Conservation (phyloP, 1,140 invertebrate species). For the Rhynchophorus ferrugineus region DNA sequence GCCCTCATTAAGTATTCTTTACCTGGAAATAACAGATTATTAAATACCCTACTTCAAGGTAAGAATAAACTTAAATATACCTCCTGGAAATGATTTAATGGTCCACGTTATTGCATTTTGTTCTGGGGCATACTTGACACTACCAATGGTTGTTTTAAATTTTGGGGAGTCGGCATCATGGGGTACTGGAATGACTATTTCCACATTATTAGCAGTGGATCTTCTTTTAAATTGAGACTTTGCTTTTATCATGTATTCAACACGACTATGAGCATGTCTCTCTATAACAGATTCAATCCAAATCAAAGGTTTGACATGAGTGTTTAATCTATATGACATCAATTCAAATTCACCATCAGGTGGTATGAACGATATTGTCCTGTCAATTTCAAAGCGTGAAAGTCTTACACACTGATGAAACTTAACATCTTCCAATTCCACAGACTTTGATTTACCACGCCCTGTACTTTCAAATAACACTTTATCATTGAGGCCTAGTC, state of each 20-base stretch:
- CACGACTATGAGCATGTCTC: constrained; percentile 93
- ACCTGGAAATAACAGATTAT: constrained; percentile 9
- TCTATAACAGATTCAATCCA: constrained; percentile 99
- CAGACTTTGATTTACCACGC: constrained; percentile 95
- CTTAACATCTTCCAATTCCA: constrained; percentile 98
- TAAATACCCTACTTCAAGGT: neutral
- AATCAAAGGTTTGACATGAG: constrained; percentile 96
- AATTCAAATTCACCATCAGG: constrained; percentile 99
- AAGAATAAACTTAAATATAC: constrained; percentile 37
- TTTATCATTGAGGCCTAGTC: constrained; percentile 97
- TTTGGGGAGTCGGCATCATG: constrained; percentile 97
- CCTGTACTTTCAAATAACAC: constrained; percentile 98
- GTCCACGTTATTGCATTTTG: constrained; percentile 98
- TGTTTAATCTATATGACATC: constrained; percentile 98
- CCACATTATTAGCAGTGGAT: constrained; percentile 98
- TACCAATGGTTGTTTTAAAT: constrained; percentile 97
- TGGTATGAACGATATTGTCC: constrained; percentile 98
- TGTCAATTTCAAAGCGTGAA: constrained; percentile 96
- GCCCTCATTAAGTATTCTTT: constrained; percentile 99
- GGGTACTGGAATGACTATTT: constrained; percentile 98
- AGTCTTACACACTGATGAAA: constrained; percentile 99
- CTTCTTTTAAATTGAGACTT: constrained; percentile 98
- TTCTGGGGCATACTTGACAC: constrained; percentile 96
- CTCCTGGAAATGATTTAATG: constrained; percentile 99
- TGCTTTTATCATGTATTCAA: constrained; percentile 99